phyloP scores from a whole-genome alignment of 64 coral and sea anemone species.

The Dendrophyllia cribrosa region DNA sequence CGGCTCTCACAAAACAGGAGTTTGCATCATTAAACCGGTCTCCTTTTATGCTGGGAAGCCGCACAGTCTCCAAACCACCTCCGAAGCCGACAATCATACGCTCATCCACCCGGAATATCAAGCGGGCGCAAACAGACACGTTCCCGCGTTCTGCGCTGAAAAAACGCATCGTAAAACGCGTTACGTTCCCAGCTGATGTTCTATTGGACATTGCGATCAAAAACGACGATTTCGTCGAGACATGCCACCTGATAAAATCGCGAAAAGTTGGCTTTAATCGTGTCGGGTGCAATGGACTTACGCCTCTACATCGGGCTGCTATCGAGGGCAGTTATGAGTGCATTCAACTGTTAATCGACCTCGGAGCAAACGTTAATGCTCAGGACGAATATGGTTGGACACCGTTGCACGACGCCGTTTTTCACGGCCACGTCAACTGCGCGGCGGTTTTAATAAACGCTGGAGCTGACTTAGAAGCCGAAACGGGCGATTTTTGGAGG shows the following conservation, averaged over 20 bases:
- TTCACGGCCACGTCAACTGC: conserved; percentile 73
- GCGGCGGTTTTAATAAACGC: conserved; percentile 71
- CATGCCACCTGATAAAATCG: conserved; percentile 90
- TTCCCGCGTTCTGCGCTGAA: conserved; percentile 6
- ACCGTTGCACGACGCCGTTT: conserved; percentile 79
- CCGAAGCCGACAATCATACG: conserved; percentile 3
- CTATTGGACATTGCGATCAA: conserved; percentile 72
- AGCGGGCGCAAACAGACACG: not conserved
- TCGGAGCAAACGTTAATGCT: conserved; percentile 80
- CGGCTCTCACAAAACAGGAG: conserved; percentile 56
- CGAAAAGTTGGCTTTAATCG: conserved; percentile 82
- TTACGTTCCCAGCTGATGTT: conserved; percentile 67
- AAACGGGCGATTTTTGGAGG: conserved; percentile 54
- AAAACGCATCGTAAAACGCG: conserved; percentile 48
- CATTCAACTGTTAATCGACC: conserved; percentile 81
- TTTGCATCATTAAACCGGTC: conserved; percentile 1
- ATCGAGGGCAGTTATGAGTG: conserved; percentile 88
- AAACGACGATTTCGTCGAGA: conserved; percentile 84
- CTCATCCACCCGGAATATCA: conserved; percentile 29
- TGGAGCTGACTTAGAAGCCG: conserved; percentile 60
- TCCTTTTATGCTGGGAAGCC: not conserved
- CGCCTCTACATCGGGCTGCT: conserved; percentile 84
- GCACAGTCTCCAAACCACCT: not conserved
- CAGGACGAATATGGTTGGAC: conserved; percentile 56
- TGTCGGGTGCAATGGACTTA: conserved; percentile 64